Conservation (phyloP, 2,888 invertebrate species). For the Callosobruchus maculatus region DNA sequence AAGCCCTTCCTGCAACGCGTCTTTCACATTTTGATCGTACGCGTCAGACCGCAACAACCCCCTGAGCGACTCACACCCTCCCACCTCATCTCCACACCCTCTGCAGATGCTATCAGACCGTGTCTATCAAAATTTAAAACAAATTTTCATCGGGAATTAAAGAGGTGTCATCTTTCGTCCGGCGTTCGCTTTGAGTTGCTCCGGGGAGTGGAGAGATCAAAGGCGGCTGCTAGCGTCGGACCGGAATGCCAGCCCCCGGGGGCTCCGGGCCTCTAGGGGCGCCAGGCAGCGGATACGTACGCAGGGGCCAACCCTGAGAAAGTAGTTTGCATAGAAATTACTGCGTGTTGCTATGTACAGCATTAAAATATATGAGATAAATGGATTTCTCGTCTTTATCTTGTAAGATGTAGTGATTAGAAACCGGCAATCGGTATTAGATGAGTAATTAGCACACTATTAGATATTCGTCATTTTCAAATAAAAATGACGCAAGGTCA, state of each 20-base stretch:
- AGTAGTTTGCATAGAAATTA: not conserved
- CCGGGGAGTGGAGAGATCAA: not conserved
- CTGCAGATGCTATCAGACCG: conserved; percentile 33
- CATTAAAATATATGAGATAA: not conserved
- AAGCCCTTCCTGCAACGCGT: no score
- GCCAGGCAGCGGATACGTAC: not conserved
- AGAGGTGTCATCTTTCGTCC: conserved; percentile 47
- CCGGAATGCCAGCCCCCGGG: not conserved
- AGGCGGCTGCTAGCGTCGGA: not conserved
- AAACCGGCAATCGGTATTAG: not conserved
- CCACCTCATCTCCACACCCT: not conserved
- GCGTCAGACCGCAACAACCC: not conserved
- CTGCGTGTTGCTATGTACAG: not conserved
- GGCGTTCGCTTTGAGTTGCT: conserved; percentile 38
- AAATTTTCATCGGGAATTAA: conserved; percentile 48
- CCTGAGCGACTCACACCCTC: not conserved
- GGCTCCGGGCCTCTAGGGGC: not conserved
- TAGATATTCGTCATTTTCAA: no score
- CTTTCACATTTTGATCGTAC: not conserved
- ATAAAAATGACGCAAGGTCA: no score
- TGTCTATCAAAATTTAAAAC: conserved; percentile 44
- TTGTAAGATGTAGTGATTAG: no score
- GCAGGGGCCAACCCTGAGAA: not conserved
- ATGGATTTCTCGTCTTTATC: not conserved
- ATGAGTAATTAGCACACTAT: not conserved